These are phyloP conservation scores for Hypomecis atomaria DNA, from an alignment of 2,888 invertebrate genomes.

Conservation along the genomic window DNA sequence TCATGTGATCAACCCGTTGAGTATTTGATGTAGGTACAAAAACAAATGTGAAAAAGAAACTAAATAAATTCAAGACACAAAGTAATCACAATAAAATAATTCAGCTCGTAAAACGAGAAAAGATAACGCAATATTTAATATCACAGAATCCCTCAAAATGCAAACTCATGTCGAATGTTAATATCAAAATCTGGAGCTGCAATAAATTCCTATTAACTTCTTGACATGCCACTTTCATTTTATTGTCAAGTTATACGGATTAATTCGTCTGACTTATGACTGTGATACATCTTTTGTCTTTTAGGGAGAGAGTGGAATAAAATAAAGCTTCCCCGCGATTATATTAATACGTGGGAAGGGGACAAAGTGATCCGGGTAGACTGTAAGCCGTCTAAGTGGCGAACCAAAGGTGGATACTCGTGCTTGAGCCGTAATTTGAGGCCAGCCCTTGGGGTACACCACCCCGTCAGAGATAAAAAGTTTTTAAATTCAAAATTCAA, in stretches of 20 bases:
- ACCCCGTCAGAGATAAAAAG: slow-evolving; percentile 28
- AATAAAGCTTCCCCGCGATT: slow-evolving; percentile 81
- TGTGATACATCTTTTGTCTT: slow-evolving; percentile 81
- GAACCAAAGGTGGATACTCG: slow-evolving; percentile 50
- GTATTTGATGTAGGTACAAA: too few species aligned
- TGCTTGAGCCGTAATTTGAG: slow-evolving; percentile 46
- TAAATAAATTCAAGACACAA: too few species aligned
- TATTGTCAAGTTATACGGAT: slow-evolving; percentile 83
- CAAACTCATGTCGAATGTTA: slow-evolving; percentile 37
- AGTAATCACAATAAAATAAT: too few species aligned
- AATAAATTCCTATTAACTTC: slow-evolving; percentile 82
- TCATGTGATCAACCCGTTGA: too few species aligned
- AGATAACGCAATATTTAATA: slow-evolving; percentile 24
- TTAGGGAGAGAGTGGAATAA: slow-evolving; percentile 69
- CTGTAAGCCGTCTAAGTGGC: slow-evolving; percentile 74
- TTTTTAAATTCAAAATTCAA: too few species aligned
- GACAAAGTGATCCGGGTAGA: slow-evolving; percentile 72
- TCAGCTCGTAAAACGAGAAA: not conserved
- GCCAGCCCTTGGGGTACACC: slow-evolving; percentile 40
- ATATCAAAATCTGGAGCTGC: slow-evolving; percentile 57
- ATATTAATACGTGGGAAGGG: slow-evolving; percentile 79
- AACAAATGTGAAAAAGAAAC: too few species aligned
- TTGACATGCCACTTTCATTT: slow-evolving; percentile 80
- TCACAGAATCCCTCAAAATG: slow-evolving; percentile 35
- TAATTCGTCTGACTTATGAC: slow-evolving; percentile 84